Percentiles rank a stretch among this genome's conserved stretches.
These are phyloP conservation scores for Empis livida DNA, from an alignment of 2,888 invertebrate genomes.

Conservation along the genomic window DNA sequence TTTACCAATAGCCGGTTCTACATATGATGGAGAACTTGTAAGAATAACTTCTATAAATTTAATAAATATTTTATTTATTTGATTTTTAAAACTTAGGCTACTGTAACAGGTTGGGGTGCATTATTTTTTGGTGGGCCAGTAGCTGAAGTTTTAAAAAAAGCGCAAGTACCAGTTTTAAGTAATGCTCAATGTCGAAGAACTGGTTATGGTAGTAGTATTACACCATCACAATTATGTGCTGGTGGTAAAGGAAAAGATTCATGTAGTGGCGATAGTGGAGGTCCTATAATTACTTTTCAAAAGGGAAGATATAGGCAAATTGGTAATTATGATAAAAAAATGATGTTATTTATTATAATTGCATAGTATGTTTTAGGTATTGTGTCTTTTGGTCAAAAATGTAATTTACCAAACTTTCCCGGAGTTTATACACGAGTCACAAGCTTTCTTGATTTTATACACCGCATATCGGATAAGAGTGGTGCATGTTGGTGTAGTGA, in stretches of 20 bases:
- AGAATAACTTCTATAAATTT: not conserved
- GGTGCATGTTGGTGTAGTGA: conserved; percentile 6
- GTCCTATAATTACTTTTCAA: conserved; percentile 9
- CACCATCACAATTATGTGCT: conserved; percentile 9
- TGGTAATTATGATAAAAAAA: too few species aligned
- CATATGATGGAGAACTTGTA: conserved; percentile 12
- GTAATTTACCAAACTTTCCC: conserved; percentile 5
- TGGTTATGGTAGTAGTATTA: conserved; percentile 17
- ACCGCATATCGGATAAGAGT: too few species aligned
- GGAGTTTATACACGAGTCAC: conserved; percentile 10
- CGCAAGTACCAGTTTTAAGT: conserved; percentile 27
- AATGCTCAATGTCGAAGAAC: conserved; percentile 28
- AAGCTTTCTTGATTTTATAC: not conserved
- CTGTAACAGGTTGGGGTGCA: conserved; percentile 31
- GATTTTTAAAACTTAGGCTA: conserved; percentile 15
- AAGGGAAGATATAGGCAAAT: conserved; percentile 2
- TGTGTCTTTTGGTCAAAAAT: conserved; percentile 9
- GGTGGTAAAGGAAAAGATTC: not conserved
- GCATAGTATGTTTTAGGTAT: conserved; percentile 4
- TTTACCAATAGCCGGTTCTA: conserved; percentile 6
- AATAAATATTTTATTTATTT: too few species aligned
- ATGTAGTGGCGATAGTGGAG: conserved; percentile 13
- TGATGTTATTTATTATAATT: not conserved
- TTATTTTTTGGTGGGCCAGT: conserved; percentile 20
- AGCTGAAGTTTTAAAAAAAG: conserved; percentile 25